A percentile compares a stretch with the other conserved stretches of the same genome.
Evolutionary conservation across 2,797 vertebrate genomes (phyloP).

Genomic region (Chaetophractus vellerosus): DNA sequence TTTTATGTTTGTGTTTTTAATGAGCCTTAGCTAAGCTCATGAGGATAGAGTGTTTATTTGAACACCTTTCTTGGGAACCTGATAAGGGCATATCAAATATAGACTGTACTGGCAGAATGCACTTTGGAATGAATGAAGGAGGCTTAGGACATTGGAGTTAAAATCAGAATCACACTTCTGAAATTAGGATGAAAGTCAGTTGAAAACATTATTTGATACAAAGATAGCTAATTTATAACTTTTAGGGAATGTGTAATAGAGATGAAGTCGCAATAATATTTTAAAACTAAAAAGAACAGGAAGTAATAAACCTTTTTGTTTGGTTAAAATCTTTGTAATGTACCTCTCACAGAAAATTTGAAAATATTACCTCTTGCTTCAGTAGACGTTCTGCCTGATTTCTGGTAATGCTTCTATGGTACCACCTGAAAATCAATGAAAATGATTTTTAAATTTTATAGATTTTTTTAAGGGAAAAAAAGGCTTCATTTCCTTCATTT

Average conservation of each 20-base stretch:
- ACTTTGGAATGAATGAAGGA: background rate
- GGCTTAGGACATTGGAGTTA: background rate
- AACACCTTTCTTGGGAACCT: background rate
- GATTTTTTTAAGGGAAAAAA: background rate
- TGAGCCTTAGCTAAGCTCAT: background rate
- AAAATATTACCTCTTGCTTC: constrained; percentile 91
- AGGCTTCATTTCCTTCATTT: constrained; percentile 60
- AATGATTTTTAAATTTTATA: constrained; percentile 55
- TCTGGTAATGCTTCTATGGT: constrained; percentile 94
- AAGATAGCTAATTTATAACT: constrained; percentile 1
- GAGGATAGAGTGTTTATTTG: background rate
- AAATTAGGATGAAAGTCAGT: background rate
- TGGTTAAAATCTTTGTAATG: background rate
- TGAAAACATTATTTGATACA: constrained; percentile 44
- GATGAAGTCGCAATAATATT: background rate
- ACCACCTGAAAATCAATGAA: constrained; percentile 92
- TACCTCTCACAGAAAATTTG: background rate
- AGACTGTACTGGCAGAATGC: background rate
- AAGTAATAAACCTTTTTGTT: background rate
- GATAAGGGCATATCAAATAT: background rate
- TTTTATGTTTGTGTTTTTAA: constrained; percentile 26
- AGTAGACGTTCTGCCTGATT: constrained; percentile 94
- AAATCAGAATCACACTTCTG: constrained; percentile 57
- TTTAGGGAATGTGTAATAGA: background rate
- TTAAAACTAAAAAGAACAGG: background rate